phyloP scores from a whole-genome alignment of 2,888 invertebrate genomes.

The Chrysolina haemoptera region DNA sequence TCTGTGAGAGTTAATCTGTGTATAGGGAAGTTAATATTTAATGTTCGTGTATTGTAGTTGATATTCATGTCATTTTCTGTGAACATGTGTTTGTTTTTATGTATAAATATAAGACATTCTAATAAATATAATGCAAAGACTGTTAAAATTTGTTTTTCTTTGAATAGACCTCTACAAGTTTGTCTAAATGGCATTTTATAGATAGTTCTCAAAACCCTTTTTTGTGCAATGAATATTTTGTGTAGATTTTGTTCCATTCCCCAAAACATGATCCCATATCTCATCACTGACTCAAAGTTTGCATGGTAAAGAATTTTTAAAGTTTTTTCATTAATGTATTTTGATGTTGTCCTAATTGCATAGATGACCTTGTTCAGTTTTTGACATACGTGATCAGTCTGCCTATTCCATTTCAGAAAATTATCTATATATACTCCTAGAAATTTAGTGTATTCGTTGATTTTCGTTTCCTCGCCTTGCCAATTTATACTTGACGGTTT shows the following conservation, averaged over 20 bases:
- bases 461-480: no score
- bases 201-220: constrained; percentile 16
- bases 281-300: no score
- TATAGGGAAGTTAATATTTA: no score
- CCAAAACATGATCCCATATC: no score
- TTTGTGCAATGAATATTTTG: constrained; percentile 27
- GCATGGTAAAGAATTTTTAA: no score
- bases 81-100: background rate
- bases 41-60: no score
- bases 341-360: background rate
- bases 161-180: no score
- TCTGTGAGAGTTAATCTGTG: no score
- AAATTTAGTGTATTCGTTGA: background rate
- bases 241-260: constrained; percentile 18
- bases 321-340: constrained; percentile 24
- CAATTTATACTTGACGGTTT: background rate
- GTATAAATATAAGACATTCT: constrained; percentile 19
- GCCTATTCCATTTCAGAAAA: background rate
- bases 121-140: constrained; percentile 9
- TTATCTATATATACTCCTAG: background rate
- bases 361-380: background rate
- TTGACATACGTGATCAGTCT: background rate
- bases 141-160: no score
- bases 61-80: no score
- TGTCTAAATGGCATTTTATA: constrained; percentile 14